A percentile compares a stretch with the other conserved stretches of the same genome.
Evolutionary conservation across 1,140 invertebrate genomes (phyloP).

Genomic region (Hylaeus volcanicus): DNA sequence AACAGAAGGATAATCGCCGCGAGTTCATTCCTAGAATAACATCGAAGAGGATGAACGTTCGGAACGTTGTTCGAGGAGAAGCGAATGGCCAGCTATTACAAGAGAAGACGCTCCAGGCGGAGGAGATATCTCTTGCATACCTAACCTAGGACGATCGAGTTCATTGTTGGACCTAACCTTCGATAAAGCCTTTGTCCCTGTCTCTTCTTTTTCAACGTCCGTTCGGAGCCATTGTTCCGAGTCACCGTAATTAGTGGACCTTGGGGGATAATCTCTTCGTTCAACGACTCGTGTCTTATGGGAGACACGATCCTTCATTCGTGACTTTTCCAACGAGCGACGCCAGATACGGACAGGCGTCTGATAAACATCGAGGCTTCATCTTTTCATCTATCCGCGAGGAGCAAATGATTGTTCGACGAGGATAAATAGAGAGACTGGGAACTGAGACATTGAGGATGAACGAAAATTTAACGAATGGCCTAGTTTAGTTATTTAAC

Average conservation of each 20-base stretch:
- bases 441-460: too few relatives aligned
- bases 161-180: slow-evolving; percentile 59
- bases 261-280: slow-evolving; percentile 57
- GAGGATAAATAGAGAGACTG: background rate
- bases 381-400: background rate
- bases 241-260: slow-evolving; percentile 56
- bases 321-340: slow-evolving; percentile 25
- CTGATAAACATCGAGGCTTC: too few relatives aligned
- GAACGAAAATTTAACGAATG: too few relatives aligned
- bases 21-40: slow-evolving; percentile 25
- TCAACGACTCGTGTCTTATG: slow-evolving; percentile 44
- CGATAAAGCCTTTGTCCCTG: slow-evolving; percentile 59
- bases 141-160: slow-evolving; percentile 58
- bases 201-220: slow-evolving; percentile 19
- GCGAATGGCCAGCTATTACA: slow-evolving; percentile 11
- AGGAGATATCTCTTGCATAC: slow-evolving; percentile 32
- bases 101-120: slow-evolving; percentile 23
- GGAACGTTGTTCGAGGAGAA: background rate
- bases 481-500: too few relatives aligned
- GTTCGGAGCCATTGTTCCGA: slow-evolving; percentile 57
- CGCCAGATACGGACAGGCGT: background rate
- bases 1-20: background rate
- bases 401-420: background rate
- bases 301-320: slow-evolving; percentile 36
- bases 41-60: background rate